These are phyloP conservation scores for Montipora efflorescens DNA, from an alignment of 64 coral and sea anemone genomes.

Conservation along the genomic window DNA sequence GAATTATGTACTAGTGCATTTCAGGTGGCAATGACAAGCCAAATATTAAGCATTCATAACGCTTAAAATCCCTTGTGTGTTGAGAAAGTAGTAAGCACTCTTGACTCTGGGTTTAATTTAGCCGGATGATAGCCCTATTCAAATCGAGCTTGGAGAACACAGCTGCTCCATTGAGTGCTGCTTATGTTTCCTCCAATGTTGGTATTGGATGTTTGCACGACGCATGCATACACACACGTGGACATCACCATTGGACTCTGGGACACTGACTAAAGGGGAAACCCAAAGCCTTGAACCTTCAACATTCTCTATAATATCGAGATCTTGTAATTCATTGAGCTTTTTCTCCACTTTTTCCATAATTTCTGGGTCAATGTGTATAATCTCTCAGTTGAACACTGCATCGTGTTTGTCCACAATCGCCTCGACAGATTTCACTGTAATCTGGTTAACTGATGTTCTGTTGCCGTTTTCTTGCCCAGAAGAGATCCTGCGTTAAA, in stretches of 20 bases:
- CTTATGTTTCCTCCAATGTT: slow-evolving; percentile 27
- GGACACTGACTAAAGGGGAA: not conserved
- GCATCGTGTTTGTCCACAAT: too few species aligned
- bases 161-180: slow-evolving; percentile 8
- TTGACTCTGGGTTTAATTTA: slow-evolving; percentile 27
- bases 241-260: slow-evolving; percentile 1
- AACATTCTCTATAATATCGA: slow-evolving; percentile 9
- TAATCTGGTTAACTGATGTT: too few species aligned
- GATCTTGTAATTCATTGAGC: not conserved
- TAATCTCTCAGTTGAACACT: too few species aligned
- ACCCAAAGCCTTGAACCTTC: not conserved
- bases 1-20: slow-evolving; percentile 18
- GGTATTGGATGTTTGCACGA: slow-evolving; percentile 41
- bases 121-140: not conserved
- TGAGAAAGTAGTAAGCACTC: slow-evolving; percentile 16
- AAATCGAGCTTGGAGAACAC: slow-evolving; percentile 39
- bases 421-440: too few species aligned
- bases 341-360: not conserved
- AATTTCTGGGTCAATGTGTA: too few species aligned
- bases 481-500: too few species aligned
- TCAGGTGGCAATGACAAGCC: slow-evolving; percentile 15
- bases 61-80: slow-evolving; percentile 32
- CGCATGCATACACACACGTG: not conserved
- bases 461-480: too few species aligned
- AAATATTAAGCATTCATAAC: slow-evolving; percentile 45